Conservation (phyloP, 2,113 vertebrate species). For the Zosterops lateralis region DNA sequence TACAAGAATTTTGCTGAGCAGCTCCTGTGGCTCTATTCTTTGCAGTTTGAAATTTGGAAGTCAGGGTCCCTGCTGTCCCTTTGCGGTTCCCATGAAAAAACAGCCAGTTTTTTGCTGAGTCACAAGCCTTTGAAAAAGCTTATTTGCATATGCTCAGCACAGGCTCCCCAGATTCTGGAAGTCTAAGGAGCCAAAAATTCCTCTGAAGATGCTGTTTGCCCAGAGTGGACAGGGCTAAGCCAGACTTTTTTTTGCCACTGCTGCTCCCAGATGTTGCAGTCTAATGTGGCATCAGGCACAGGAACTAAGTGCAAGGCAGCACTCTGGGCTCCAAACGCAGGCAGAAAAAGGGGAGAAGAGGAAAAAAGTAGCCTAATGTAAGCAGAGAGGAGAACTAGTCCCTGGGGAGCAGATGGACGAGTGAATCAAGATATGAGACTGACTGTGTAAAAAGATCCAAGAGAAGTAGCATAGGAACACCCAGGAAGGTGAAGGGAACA, state of each 20-base stretch:
- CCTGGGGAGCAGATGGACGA: not conserved
- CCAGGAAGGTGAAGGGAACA: not conserved
- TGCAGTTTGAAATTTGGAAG: not conserved
- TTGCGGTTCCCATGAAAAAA: constrained; percentile 6
- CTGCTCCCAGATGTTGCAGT: not conserved
- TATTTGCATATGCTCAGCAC: not conserved
- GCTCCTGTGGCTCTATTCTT: not conserved
- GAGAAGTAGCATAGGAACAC: not conserved
- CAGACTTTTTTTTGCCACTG: not conserved
- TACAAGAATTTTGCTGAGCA: not conserved
- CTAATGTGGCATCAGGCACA: not conserved
- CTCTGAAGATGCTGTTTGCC: not conserved
- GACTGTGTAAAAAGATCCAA: not conserved
- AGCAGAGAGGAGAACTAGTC: not conserved
- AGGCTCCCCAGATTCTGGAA: not conserved
- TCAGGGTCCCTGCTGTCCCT: not conserved
- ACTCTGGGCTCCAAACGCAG: not conserved
- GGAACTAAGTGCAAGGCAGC: not conserved
- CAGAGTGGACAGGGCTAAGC: not conserved
- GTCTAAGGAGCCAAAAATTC: not conserved
- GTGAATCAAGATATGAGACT: rapidly evolving
- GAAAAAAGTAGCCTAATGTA: not conserved
- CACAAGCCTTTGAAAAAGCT: not conserved
- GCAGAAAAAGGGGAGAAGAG: not conserved
- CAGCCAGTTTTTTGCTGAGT: not conserved